Base-by-base conservation (phyloP, 2,888 invertebrate genomes). In the Lithosia quadra region DNA sequence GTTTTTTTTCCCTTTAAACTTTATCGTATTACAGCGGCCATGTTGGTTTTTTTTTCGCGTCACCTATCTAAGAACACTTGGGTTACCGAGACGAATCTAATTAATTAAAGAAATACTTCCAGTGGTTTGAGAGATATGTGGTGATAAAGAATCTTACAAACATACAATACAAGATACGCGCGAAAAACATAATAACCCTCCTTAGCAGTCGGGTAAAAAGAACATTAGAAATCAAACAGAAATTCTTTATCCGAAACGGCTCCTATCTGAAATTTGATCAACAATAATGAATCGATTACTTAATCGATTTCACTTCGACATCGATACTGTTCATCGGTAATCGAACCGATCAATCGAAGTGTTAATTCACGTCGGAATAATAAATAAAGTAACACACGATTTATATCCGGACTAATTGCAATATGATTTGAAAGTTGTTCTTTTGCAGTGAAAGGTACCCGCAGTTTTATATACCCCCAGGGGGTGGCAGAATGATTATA, bases 341-440 rank as follows among this genome's bases (percentile, higher is more conserved):
- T 43, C 56, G 61, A 69, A 56, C 43, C 58, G 60, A 66, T 56
- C 33, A 21, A 49, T 36, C 28, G 43, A 68, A 60, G 68, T 66
- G 63, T 53, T 66, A 71, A 65, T 64, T 67, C 67, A 33, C 71
- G 75, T 77, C 68, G 49, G 61, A 63, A 67, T 57, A 78, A 49
- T n/a, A 49, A 49, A n/a, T n/a, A 49, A 70, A 63, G 34, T 43
- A 49, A 67, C 3, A 33, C 58, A 63, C 53, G 39, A 67, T 70
- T 56, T 63, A 56, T 67, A 22, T 39, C 58, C 5, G 10, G 0
- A 13, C 34, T 58, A 63, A 66, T 66, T 69, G 36, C 8, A 11
- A n/a, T 63, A 43, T 53, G 61, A 62, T 61, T 66, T 58, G 69
- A 69, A 65, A 69, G 69, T 66, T 49, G 57, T 36, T 62, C 63